phyloP scores from a whole-genome alignment of 2,113 vertebrate genomes.

The Oryzias celebensis region DNA sequence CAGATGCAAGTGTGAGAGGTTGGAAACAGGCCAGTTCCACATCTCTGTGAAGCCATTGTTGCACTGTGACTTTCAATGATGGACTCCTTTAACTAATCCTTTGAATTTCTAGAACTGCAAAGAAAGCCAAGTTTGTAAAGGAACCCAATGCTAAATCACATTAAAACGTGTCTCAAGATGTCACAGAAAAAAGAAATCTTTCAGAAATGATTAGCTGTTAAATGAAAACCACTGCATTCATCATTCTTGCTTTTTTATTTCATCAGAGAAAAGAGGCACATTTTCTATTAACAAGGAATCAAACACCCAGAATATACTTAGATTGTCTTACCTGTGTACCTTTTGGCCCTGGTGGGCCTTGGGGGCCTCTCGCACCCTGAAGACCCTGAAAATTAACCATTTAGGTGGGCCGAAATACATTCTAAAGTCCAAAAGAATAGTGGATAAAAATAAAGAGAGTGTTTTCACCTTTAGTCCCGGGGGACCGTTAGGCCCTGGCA shows the following conservation, averaged over 20 bases:
- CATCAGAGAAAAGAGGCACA: constrained; percentile 33
- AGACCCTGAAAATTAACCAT: constrained; percentile 79
- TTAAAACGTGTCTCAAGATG: constrained; percentile 56
- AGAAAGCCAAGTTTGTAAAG: constrained; percentile 57
- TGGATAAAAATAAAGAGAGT: not conserved
- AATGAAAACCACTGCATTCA: constrained; percentile 8
- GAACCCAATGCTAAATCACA: constrained; percentile 47
- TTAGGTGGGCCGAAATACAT: not conserved
- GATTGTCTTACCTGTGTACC: constrained; percentile 85
- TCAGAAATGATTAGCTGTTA: constrained; percentile 20
- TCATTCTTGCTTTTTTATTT: constrained; percentile 6
- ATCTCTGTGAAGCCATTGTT: no score
- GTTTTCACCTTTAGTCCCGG: constrained; percentile 87
- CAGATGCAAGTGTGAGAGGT: no score
- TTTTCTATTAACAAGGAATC: not conserved
- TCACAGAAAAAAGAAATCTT: not conserved
- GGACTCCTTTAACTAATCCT: constrained; percentile 10
- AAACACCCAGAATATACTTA: not conserved
- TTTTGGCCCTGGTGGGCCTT: constrained; percentile 87
- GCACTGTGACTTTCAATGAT: no score
- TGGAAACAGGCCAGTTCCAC: no score
- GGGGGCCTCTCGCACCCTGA: constrained; percentile 85
- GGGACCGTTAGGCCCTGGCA: constrained; percentile 91
- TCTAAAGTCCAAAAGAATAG: not conserved
- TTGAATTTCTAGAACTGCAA: constrained; percentile 45